phyloP scores from a whole-genome alignment of 2,797 vertebrate genomes.

The Lerista edwardsae region DNA sequence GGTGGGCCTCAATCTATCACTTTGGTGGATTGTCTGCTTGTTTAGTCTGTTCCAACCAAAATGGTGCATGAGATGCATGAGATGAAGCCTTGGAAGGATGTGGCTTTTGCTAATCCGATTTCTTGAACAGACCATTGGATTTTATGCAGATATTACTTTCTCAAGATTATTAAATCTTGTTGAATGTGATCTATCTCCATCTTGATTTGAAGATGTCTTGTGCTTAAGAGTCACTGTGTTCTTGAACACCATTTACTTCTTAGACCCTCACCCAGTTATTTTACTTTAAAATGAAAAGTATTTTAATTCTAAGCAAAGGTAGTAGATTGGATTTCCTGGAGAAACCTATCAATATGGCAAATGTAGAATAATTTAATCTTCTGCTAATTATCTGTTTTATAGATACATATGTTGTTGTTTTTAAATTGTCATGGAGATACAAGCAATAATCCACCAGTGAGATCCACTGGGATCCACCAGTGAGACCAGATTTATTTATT shows the following conservation, averaged over 20 bases:
- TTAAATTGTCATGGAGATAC: neutral
- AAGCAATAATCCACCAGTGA: neutral
- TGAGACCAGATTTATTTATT: too few species aligned
- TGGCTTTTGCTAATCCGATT: neutral
- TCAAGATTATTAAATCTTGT: neutral
- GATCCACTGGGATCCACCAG: too few species aligned
- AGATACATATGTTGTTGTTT: neutral
- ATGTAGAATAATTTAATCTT: neutral
- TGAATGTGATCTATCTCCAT: neutral
- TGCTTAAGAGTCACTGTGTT: neutral
- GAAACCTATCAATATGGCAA: neutral
- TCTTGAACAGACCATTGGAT: neutral
- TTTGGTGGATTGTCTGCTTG: too few species aligned
- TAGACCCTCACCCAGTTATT: neutral
- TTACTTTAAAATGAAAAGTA: neutral
- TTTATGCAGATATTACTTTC: neutral
- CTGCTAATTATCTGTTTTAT: neutral
- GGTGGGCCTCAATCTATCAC: too few species aligned
- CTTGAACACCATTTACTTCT: neutral
- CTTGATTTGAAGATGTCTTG: neutral
- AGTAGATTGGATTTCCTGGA: neutral
- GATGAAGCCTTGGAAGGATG: neutral
- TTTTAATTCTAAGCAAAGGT: neutral
- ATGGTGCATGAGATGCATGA: neutral
- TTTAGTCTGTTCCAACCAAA: neutral